These are phyloP conservation scores for Romanogobio albipinnatus DNA, from an alignment of 2,113 vertebrate species.

Conservation along the genomic window DNA sequence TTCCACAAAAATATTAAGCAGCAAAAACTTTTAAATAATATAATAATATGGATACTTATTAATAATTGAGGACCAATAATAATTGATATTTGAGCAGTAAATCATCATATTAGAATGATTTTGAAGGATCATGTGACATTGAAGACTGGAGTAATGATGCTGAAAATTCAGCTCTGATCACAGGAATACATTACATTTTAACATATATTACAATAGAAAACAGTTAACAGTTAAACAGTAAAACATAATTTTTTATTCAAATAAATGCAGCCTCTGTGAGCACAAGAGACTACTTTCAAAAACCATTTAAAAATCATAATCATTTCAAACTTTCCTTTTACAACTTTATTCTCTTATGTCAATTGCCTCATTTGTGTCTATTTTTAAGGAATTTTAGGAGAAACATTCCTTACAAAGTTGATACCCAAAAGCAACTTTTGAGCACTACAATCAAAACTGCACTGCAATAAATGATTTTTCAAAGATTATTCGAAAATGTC, in stretches of 20 bases:
- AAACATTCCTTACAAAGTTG: not conserved
- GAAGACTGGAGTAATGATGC: not conserved
- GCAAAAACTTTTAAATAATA: not conserved
- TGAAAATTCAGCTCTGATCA: not conserved
- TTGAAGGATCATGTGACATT: not conserved
- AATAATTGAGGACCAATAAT: not conserved
- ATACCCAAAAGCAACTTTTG: not conserved
- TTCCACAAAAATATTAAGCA: not conserved
- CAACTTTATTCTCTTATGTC: not conserved
- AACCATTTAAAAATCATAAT: not conserved
- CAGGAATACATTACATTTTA: not conserved
- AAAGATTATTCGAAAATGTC: not conserved
- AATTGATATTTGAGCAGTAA: not conserved
- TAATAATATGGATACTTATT: not conserved
- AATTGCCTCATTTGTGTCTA: not conserved
- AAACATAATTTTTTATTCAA: too few relatives aligned
- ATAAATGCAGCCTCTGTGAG: too few relatives aligned
- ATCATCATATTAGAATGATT: not conserved
- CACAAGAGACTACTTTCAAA: not conserved
- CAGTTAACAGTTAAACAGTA: too few relatives aligned
- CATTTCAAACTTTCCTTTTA: not conserved
- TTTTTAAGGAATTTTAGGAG: not conserved
- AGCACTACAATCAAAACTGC: not conserved
- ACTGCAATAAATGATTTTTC: not conserved
- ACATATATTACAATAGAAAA: not conserved